Evolutionary conservation across 2,797 vertebrate species (phyloP), one percentile per base, ranked within the genome.

Genomic region (Fratercula arctica): DNA sequence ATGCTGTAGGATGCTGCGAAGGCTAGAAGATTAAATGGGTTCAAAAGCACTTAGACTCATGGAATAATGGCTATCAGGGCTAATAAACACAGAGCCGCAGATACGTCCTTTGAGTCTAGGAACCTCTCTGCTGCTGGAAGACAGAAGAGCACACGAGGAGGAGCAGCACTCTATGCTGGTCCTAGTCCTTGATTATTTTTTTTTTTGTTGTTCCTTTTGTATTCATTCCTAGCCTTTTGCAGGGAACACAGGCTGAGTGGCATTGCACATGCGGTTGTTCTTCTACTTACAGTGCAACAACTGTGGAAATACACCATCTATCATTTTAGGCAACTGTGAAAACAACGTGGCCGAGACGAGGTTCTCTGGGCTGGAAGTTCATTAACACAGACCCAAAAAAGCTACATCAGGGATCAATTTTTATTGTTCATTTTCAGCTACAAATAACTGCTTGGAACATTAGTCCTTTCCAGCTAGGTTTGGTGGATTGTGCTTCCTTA

Each of bases 291-390:
- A 64, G 28, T 45, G 43, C 46, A 92, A 35, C 13, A 57, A 4
- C 20, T 64, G 67, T 67, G 59, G 48, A 84, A 88, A 73, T 37
- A 51, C 26, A 63, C 25, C 23, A n/a, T 41, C 54, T 64, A 29
- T 76, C 53, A 54, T 46, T 70, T 46, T 51, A 85, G 39, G 10
- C 35, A 73, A 33, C 35, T 46, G 51, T 33, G 31, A 91, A 64
- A 81, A 37, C 64, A 90, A 8, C 0, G 3, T 15, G 16, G 33
- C 17, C 0, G 0, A 45, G 61, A 48, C 0, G 4, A 53, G 11
- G 37, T 61, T 85, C 37, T 91, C 51, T 59, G 37, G 33, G 26
- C 39, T 93, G 78, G 63, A 79, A 63, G 48, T 63, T 89, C 87
- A 74, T 80, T 67, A 76, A 67, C 11, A 31, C 0, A 2, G 39